Conservation (phyloP, 2,113 vertebrate genomes). For the Burhinus oedicnemus region DNA sequence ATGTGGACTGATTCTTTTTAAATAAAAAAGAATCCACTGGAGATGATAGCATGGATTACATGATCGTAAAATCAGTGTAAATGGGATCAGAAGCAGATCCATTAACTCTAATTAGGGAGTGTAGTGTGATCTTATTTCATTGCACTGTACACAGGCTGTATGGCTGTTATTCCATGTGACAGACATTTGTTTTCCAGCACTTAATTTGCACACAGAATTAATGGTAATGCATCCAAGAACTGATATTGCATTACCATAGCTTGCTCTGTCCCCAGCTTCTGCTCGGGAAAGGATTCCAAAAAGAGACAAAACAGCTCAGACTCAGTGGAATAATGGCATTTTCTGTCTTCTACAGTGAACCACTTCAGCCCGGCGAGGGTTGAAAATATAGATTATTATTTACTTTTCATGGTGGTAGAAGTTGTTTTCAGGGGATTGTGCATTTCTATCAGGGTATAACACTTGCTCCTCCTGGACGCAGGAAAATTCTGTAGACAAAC, state of each 20-base stretch:
- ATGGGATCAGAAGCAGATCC: slow-evolving; percentile 22
- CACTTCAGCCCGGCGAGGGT: neutral
- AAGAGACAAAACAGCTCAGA: slow-evolving; percentile 6
- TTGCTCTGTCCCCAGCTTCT: slow-evolving; percentile 8
- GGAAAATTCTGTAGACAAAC: slow-evolving; percentile 46
- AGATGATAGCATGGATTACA: neutral
- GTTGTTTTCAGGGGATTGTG: neutral
- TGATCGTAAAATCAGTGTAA: neutral
- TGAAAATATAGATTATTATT: slow-evolving; percentile 9
- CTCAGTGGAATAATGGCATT: neutral
- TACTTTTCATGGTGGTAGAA: slow-evolving; percentile 8
- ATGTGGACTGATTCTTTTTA: neutral
- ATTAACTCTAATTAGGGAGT: slow-evolving; percentile 20
- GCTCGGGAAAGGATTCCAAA: slow-evolving; percentile 32
- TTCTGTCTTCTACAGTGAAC: neutral
- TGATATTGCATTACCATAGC: slow-evolving; percentile 30
- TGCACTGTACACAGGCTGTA: neutral
- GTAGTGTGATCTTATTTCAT: neutral
- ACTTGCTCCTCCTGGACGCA: slow-evolving; percentile 49
- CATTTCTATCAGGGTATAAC: neutral
- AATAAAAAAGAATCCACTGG: neutral
- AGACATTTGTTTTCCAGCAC: slow-evolving; percentile 39
- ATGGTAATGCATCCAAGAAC: slow-evolving; percentile 52
- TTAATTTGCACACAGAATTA: slow-evolving; percentile 56
- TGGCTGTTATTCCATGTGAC: slow-evolving; percentile 28